phyloP scores from a whole-genome alignment of 2,888 invertebrate genomes.

The Eupithecia subumbrata region DNA sequence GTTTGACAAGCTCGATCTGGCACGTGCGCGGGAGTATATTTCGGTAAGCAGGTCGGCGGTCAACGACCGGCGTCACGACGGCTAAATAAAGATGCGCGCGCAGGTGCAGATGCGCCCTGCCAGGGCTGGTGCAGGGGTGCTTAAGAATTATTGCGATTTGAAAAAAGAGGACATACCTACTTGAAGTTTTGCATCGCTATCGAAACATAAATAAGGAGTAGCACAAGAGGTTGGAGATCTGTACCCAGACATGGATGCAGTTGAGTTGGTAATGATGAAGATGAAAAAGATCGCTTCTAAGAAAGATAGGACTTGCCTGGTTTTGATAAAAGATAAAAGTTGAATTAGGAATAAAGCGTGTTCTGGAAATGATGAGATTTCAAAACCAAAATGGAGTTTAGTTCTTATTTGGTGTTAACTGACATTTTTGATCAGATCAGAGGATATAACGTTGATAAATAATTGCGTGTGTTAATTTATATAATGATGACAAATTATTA shows the following conservation, averaged over 20 bases:
- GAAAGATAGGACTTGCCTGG: too few species aligned
- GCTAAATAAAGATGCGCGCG: conserved; percentile 75
- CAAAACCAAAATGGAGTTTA: background rate
- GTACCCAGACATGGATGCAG: background rate
- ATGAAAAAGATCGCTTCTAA: background rate
- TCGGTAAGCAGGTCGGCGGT: conserved; percentile 81
- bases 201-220: background rate
- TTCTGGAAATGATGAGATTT: background rate
- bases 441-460: background rate
- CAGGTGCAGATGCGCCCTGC: conserved; percentile 63
- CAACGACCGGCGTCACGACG: conserved; percentile 78
- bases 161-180: background rate
- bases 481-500: background rate
- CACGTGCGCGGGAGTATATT: conserved; percentile 70
- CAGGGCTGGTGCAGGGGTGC: conserved; percentile 17
- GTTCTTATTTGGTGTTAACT: background rate
- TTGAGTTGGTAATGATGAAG: background rate
- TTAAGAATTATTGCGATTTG: background rate
- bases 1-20: conserved; percentile 55
- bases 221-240: background rate
- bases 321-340: background rate
- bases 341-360: background rate
- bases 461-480: background rate
- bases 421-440: background rate
- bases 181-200: background rate